Evolutionary conservation across 2,113 vertebrate genomes (phyloP), one percentile per base, ranked within the genome.

Genomic region (Vimba vimba): DNA sequence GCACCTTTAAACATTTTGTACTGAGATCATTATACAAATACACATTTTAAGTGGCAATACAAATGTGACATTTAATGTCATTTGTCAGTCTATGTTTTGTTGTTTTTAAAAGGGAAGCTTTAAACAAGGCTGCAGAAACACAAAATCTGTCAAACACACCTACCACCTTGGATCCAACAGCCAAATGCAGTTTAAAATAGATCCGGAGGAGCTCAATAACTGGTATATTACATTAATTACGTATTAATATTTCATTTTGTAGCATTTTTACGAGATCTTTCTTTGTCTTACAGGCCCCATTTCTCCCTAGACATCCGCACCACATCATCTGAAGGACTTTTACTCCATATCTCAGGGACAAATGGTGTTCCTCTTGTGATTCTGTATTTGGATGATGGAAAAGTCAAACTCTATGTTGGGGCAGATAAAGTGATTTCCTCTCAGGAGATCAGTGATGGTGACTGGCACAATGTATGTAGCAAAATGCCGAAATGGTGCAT

Each of bases 391-490:
- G 92, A 93, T 17, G 96, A 95, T 6, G 97, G 97, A 79, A 94
- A 81, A 69, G 92, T 96, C 84, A 90, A 95, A 79, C 94, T 97
- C 89, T 94, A 92, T 2, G 83, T 93, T 30, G 94, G 94, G 23
- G 91, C 85, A 55, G 93, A 90, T 86, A 77, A 93, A 86, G 93
- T 91, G 88, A 94, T 97, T 83, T 94, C 90, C 89, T 96, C 94
- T 89, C 94, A 87, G 86, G 86, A 92, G 91, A 96, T 92, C 91
- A 95, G 93, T 2, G 94, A 98, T 2, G 95, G 96, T 6, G 88
- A 92, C 6, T 97, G 97, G 97, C 96, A 98, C 91, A 96, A 89
- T 87, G 97, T 98, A 92, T 27, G 66, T 78, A 21, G 21, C 30
- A 57, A 43, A 83, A 66, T 23, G 33, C 7, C 62, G 17, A 81